Evolutionary conservation across 2,888 invertebrate genomes (phyloP), one percentile per base, ranked within the genome.

Genomic region (Epinotia demarniana): DNA sequence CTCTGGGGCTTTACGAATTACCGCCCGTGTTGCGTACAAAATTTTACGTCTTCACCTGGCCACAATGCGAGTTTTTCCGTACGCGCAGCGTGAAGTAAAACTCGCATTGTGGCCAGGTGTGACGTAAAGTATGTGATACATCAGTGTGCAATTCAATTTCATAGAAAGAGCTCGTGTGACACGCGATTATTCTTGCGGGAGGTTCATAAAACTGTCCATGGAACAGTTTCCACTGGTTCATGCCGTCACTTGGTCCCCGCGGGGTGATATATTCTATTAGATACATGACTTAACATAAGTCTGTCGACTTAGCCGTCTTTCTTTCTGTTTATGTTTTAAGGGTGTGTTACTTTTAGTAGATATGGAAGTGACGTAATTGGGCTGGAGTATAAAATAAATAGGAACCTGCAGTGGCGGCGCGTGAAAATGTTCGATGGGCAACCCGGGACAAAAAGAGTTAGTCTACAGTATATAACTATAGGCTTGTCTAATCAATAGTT

Each of bases 151-250:
- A 71, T 71, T 64, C 70, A 75, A 75, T 75, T 71, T 66, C 64
- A 49, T 23, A 71, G 75, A 74, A 74, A 53, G 58, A 75, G 18
- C 70, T 53, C 61, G 6, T 5, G 33, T 18, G 66, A 75, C 61
- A 58, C 13, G 66, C 33, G 43, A 64, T 75, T 67, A 67, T 67
- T 75, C 66, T 75, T 72, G 55, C 66, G 18, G 46, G 70, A 49
- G 55, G 73, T 72, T 75, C 78, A 71, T 78, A 77, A 78, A 78
- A 75, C 78, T 77, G 75, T 73, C 77, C 68, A 58, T 43, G 33
- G 55, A 43, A 53, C 68, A 71, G 66, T 70, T 74, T 60, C 71
- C 55, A 58, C 53, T 27, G 61, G 64, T 39, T 46, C 71, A 39
- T 5, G 63, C 53, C 39, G 64, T 71, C 64, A 53, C 19, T 60